Conservation (phyloP, 2,113 vertebrate species). For the Pluvianellus socialis region DNA sequence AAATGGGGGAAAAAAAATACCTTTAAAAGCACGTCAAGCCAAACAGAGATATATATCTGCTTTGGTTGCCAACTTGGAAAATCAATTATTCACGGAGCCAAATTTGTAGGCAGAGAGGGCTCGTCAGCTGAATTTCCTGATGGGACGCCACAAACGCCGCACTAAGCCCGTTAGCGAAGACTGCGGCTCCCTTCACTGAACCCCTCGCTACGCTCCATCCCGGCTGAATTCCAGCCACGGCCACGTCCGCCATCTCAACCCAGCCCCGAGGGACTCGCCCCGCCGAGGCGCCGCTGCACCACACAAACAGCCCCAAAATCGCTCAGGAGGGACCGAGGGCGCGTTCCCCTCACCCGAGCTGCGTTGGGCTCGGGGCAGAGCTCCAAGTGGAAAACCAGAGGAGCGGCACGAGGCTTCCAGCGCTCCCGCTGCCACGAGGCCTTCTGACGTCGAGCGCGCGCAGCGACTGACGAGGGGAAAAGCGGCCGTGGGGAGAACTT, state of each 20-base stretch:
- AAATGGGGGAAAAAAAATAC: too few relatives aligned
- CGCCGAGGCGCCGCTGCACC: fast-evolving
- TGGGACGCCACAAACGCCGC: neutral
- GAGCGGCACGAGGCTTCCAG: neutral
- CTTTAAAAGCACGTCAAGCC: neutral
- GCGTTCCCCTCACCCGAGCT: neutral
- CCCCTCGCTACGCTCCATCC: neutral
- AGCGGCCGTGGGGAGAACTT: neutral
- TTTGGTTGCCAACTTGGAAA: neutral
- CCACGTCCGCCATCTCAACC: neutral
- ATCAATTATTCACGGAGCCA: neutral
- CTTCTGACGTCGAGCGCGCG: neutral
- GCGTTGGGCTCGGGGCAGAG: neutral
- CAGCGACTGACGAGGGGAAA: neutral
- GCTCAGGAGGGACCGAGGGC: neutral
- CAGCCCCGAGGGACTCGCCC: neutral
- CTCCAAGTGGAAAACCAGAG: neutral
- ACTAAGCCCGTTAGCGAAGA: neutral
- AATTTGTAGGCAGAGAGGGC: neutral
- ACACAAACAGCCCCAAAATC: neutral
- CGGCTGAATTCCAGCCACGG: fast-evolving
- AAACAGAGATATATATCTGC: neutral
- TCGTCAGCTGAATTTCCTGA: neutral
- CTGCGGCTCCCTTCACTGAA: neutral
- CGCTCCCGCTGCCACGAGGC: neutral